These are phyloP conservation scores for Lytechinus variegatus DNA, from an alignment of 35 echinoderm and acorn worm genomes.

Conservation along the genomic window DNA sequence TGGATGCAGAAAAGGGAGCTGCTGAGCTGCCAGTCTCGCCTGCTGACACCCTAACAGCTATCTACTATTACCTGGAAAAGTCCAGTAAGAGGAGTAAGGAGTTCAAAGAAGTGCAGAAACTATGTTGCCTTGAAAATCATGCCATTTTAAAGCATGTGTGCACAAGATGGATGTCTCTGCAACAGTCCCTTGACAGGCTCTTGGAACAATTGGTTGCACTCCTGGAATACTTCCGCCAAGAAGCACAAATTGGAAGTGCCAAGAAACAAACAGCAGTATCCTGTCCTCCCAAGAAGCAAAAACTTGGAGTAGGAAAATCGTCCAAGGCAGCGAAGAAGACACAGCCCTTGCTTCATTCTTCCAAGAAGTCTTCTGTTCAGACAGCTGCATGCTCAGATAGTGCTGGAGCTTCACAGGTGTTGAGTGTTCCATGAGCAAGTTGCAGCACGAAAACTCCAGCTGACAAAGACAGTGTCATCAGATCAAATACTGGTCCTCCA, in stretches of 20 bases:
- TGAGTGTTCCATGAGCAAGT: no score
- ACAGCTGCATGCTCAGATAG: no score
- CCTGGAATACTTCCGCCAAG: conserved; percentile 48
- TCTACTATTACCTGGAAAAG: conserved; percentile 69
- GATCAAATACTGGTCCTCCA: no score
- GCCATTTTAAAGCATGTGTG: conserved; percentile 63
- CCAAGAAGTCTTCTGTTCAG: no score
- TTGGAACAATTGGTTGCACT: conserved; percentile 65
- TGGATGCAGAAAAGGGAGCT: conserved; percentile 60
- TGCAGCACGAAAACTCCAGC: no score
- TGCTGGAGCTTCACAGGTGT: no score
- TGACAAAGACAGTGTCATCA: no score
- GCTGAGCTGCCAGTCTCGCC: conserved; percentile 38
- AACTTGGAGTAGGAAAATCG: not conserved
- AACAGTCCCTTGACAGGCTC: conserved; percentile 53
- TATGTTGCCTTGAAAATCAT: conserved; percentile 55
- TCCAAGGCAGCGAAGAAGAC: not conserved
- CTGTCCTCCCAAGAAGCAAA: conserved; percentile 26
- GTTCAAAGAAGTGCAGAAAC: conserved; percentile 57
- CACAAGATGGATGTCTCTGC: conserved; percentile 56
- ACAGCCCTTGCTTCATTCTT: no score
- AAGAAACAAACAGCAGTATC: conserved; percentile 8
- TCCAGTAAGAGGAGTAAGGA: conserved; percentile 55
- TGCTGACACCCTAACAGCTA: conserved; percentile 55
- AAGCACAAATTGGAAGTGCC: conserved; percentile 34